Base-by-base conservation (phyloP, 2,888 invertebrate genomes). In the Hyalella azteca region DNA sequence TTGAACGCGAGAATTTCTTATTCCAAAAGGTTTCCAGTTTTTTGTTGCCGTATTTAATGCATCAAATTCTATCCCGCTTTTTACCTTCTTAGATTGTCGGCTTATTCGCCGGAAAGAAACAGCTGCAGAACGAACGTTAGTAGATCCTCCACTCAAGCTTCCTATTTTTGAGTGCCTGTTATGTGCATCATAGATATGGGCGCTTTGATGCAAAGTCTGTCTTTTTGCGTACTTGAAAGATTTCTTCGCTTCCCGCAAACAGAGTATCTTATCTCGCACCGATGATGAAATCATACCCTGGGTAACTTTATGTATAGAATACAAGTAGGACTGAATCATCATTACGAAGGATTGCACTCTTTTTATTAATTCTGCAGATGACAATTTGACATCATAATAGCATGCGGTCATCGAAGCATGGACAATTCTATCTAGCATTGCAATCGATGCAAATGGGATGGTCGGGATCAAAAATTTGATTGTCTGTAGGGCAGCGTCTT, bases 361-460 rank as follows among this genome's bases (percentile, higher is more conserved):
- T 19, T 13, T 19, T 0, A 36, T 36, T 9, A 66, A 36, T 19
- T 66, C 66, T 2, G 26, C 5, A 19, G 73, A 45, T 22, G 79
- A 32, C 15, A 79, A 29, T 19, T 45, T 54, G 19, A 79, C 40
- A n/a, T 73, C 79, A 9, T 49, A 45, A 36, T 79, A 66, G 49
- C 48, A 79, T n/a, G 73, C 22, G 4, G 73, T 73, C 22, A 73
- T 45, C 4, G 45, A 32, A 26, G 66, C 49, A 7, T 45, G 45
- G 49, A 9, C 36, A 29, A 79, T 48, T 32, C 73, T 79, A 9
- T 73, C 66, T 36, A 79, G 49, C 36, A 79, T 7, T 15, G 36
- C 40, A 19, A 73, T 45, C 7, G 66, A 26, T 13, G 32, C 48
- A 13, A 19, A 40, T 15, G 79, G 79, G 11, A 79, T n/a, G 32